Evolutionary conservation across 2,888 invertebrate species (phyloP).

Genomic region (Petrolisthes cinctipes): DNA sequence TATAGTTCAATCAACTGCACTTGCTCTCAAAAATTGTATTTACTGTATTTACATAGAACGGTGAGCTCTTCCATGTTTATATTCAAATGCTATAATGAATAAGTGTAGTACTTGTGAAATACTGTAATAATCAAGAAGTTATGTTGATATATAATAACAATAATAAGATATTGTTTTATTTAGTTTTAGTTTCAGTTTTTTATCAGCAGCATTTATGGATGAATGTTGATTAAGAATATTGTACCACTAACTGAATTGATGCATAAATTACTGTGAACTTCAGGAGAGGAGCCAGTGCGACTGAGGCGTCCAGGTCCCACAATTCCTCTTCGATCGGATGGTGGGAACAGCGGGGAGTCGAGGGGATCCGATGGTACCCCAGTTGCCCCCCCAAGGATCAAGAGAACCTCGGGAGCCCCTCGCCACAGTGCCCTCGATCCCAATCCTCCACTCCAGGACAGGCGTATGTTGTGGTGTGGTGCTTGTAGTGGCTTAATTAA

Average conservation of each 20-base stretch:
- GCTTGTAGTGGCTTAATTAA: neutral
- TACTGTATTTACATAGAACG: too few species aligned
- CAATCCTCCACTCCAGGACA: constrained; percentile 7
- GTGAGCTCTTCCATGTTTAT: too few species aligned
- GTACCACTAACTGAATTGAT: neutral
- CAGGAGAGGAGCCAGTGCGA: constrained; percentile 47
- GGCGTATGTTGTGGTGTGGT: constrained; percentile 11
- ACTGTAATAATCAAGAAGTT: too few species aligned
- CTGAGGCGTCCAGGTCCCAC: constrained; percentile 22
- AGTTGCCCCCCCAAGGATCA: constrained; percentile 60
- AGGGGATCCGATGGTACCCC: constrained; percentile 35
- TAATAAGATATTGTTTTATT: neutral
- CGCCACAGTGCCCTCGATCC: constrained; percentile 33
- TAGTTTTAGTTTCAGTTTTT: neutral
- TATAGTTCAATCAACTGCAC: too few species aligned
- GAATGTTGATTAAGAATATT: neutral
- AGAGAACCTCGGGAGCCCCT: constrained; percentile 52
- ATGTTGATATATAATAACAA: too few species aligned
- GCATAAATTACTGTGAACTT: neutral
- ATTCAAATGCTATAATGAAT: too few species aligned
- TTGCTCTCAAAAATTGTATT: too few species aligned
- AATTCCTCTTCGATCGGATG: constrained; percentile 21
- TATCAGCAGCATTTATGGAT: neutral
- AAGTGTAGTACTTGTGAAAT: too few species aligned
- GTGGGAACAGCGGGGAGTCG: constrained; percentile 31